A percentile compares a stretch with the other conserved stretches of the same genome.
Conservation (phyloP, 2,888 invertebrate genomes). For the Entomobrya multifasciata region DNA sequence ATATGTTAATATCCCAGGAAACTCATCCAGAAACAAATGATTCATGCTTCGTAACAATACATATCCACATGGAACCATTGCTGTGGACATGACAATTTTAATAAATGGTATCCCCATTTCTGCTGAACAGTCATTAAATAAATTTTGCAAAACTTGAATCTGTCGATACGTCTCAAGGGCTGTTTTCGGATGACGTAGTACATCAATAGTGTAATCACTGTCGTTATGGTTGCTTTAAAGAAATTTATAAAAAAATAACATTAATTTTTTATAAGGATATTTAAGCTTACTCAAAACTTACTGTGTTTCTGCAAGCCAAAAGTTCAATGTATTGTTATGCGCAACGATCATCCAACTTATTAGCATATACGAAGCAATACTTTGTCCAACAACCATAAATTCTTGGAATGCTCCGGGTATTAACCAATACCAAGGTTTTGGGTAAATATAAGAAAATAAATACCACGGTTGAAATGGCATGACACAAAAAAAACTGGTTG, state of each 20-base stretch:
- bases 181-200: constrained; percentile 20
- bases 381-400: constrained; percentile 57
- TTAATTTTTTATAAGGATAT: too few species aligned
- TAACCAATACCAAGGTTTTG: constrained; percentile 50
- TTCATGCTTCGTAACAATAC: constrained; percentile 68
- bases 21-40: constrained; percentile 65
- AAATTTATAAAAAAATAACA: not conserved
- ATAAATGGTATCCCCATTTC: constrained; percentile 56
- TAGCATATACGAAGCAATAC: constrained; percentile 40
- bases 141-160: constrained; percentile 54
- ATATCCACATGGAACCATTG: constrained; percentile 55
- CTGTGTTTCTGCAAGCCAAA: constrained; percentile 71
- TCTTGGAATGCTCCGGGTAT: constrained; percentile 74
- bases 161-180: constrained; percentile 48
- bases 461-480: constrained; percentile 72
- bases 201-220: constrained; percentile 54
- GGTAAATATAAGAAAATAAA: constrained; percentile 66
- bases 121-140: constrained; percentile 63
- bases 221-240: constrained; percentile 67
- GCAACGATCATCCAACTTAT: constrained; percentile 58
- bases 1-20: constrained; percentile 69
- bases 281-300: constrained; percentile 14
- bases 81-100: constrained; percentile 36
- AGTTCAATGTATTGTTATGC: constrained; percentile 59
- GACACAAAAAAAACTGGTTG: constrained; percentile 50